These are phyloP conservation scores for Aporrectodea caliginosa DNA, from an alignment of 1,140 invertebrate species.

Conservation along the genomic window DNA sequence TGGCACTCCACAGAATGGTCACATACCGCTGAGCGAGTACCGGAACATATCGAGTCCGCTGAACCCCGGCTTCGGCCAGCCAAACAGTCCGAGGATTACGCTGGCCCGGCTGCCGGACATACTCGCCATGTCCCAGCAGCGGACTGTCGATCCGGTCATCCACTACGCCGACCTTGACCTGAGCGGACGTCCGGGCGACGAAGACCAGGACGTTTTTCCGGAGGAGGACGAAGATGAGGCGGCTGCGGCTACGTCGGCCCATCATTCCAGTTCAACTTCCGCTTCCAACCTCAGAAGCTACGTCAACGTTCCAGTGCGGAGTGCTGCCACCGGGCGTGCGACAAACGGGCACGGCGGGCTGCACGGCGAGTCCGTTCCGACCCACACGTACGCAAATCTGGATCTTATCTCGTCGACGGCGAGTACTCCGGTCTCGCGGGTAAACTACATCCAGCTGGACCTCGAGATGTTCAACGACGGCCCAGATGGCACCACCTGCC, in stretches of 20 bases:
- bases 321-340: no score
- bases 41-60: neutral
- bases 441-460: constrained; percentile 31
- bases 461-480: constrained; percentile 15
- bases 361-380: neutral
- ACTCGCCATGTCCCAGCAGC: neutral
- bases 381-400: neutral
- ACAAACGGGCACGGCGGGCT: neutral
- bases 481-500: neutral
- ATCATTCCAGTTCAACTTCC: neutral
- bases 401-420: neutral
- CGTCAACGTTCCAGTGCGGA: neutral
- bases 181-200: neutral
- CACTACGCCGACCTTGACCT: neutral
- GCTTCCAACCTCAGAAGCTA: neutral
- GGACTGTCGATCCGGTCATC: neutral
- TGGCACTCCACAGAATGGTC: neutral
- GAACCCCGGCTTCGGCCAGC: neutral
- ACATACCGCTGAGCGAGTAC: neutral
- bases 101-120: neutral
- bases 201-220: neutral
- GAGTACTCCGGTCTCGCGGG: neutral
- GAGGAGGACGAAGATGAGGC: neutral
- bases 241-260: neutral
- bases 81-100: neutral